Percentiles rank a stretch among this genome's conserved stretches.
Evolutionary conservation across 53 echinoderm and acorn worm species (phyloP).

Genomic region (Luidia sarsii): DNA sequence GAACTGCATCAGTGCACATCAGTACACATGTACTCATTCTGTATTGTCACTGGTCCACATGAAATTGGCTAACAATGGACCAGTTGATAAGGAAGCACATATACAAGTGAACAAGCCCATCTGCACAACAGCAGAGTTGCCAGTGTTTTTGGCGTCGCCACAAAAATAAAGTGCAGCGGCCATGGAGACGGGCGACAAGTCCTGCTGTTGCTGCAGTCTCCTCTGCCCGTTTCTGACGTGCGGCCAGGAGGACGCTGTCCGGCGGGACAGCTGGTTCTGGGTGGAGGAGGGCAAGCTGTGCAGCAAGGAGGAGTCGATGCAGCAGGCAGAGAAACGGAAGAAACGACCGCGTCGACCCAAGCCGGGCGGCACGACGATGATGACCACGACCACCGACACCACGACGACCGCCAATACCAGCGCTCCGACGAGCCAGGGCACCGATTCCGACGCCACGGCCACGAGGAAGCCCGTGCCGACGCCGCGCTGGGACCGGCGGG

Average conservation of each 20-base stretch:
- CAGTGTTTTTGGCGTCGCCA: too few relatives aligned
- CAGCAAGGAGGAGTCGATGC: not conserved
- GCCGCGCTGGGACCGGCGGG: not conserved
- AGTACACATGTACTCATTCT: too few relatives aligned
- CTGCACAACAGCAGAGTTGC: too few relatives aligned
- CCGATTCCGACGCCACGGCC: not conserved
- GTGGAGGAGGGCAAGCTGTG: conserved; percentile 30
- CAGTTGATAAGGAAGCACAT: too few relatives aligned
- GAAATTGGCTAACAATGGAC: too few relatives aligned
- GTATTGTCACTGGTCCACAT: too few relatives aligned
- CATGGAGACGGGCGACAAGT: too few relatives aligned
- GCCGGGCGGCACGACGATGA: not conserved
- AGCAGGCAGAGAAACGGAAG: not conserved
- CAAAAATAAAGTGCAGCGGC: too few relatives aligned
- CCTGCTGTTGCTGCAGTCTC: not conserved
- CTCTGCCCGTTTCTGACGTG: not conserved
- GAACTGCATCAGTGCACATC: too few relatives aligned
- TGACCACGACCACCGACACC: too few relatives aligned
- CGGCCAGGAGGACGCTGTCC: not conserved
- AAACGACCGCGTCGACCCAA: not conserved
- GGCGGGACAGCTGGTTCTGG: conserved; percentile 13
- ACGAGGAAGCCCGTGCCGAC: not conserved
- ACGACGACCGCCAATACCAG: too few relatives aligned
- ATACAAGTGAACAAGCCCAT: too few relatives aligned
- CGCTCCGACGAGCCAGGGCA: not conserved